Percentiles rank a stretch among this genome's conserved stretches.
Evolutionary conservation across 92 coral and sea anemone species (phyloP).

Genomic region (Porites lobata): DNA sequence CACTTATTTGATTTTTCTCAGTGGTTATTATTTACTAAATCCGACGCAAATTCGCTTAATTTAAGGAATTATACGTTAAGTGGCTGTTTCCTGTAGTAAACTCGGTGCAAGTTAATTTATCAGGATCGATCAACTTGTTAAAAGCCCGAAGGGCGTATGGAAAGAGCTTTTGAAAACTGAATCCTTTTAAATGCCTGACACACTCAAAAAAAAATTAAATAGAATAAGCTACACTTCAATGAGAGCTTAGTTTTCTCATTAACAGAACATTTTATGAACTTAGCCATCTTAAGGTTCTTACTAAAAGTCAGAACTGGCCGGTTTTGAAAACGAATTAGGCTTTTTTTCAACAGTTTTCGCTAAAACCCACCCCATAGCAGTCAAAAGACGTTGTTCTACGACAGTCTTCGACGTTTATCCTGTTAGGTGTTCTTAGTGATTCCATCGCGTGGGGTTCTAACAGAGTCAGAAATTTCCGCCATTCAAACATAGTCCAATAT

Average conservation of each 20-base stretch:
- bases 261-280: no score
- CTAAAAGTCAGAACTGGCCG: no score
- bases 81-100: constrained; percentile 27
- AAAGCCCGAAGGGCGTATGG: background rate
- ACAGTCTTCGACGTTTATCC: no score
- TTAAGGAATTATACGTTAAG: constrained; percentile 15
- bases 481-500: constrained; percentile 43
- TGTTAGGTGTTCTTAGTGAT: background rate
- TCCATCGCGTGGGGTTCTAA: constrained; percentile 54
- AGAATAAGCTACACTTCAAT: background rate
- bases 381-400: no score
- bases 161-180: background rate
- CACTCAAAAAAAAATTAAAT: background rate
- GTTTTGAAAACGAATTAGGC: background rate
- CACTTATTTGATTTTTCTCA: background rate
- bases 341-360: background rate
- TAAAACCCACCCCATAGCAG: background rate
- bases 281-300: no score
- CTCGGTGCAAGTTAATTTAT: no score
- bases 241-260: background rate
- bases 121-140: no score
- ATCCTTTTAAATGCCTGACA: background rate
- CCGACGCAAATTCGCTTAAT: constrained; percentile 12
- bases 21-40: background rate
- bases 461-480: constrained; percentile 24